Evolutionary conservation across 2,113 vertebrate species (phyloP).

Genomic region (Pseudopipra pipra): DNA sequence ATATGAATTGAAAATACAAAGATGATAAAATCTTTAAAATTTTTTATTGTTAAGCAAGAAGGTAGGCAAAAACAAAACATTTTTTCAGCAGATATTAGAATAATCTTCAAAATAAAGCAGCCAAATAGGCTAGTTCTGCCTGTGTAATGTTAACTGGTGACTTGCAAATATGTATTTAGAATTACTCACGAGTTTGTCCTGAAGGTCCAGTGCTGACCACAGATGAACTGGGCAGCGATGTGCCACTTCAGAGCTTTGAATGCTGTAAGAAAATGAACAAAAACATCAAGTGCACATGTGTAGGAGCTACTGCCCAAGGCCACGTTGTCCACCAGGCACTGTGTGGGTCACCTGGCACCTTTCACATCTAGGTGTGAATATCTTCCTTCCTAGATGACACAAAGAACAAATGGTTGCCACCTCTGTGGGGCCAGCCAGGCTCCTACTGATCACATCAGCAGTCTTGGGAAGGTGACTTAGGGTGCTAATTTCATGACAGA

Average conservation of each 20-base stretch:
- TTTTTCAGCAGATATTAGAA: not conserved
- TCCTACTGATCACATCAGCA: not conserved
- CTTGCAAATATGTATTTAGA: not conserved
- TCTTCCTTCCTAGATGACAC: not conserved
- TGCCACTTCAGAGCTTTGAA: not conserved
- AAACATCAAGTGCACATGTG: not conserved
- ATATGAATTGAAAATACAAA: not conserved
- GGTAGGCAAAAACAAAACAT: not conserved
- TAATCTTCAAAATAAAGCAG: not conserved
- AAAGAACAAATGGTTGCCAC: not conserved
- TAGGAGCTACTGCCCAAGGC: not conserved
- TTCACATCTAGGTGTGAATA: not conserved
- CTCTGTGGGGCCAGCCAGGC: accelerated
- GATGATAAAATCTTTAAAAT: not conserved
- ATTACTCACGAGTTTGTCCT: not conserved
- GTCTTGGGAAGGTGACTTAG: not conserved
- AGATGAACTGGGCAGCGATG: not conserved
- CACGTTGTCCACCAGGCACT: accelerated
- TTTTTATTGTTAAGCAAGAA: not conserved
- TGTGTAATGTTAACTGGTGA: not conserved
- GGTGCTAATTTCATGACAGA: not conserved
- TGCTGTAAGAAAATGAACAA: not conserved
- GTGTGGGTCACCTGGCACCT: too few species aligned
- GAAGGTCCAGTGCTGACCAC: not conserved
- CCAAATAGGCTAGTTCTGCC: not conserved